Evolutionary conservation across 2,888 invertebrate genomes (phyloP).

Genomic region (Phlogophora meticulosa): DNA sequence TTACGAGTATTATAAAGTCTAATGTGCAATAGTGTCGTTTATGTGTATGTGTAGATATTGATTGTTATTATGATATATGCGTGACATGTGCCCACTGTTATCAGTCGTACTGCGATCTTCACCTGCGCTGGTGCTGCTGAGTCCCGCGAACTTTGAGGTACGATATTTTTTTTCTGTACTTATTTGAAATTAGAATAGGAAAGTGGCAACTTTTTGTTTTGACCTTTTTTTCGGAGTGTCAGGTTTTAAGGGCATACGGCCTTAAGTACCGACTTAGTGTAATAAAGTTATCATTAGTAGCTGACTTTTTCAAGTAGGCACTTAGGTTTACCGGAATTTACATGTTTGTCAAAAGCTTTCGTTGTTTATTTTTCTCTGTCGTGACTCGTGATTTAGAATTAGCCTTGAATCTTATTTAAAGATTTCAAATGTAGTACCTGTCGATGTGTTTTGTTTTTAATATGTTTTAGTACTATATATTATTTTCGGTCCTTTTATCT

Average conservation of each 20-base stretch:
- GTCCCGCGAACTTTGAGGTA: conserved; percentile 39
- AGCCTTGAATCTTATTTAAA: conserved; percentile 9
- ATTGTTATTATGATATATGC: conserved; percentile 59
- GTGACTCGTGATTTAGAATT: conserved; percentile 9
- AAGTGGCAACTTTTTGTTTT: conserved; percentile 14
- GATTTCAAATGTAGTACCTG: not conserved
- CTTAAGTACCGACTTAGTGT: not conserved
- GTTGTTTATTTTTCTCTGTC: not conserved
- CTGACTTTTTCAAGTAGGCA: not conserved
- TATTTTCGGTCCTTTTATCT: no score
- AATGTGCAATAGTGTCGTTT: conserved; percentile 59
- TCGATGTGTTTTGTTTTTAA: not conserved
- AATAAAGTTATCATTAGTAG: conserved; percentile 6
- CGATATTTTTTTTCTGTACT: conserved; percentile 4
- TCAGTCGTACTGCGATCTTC: conserved; percentile 69
- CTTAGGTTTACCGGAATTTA: not conserved
- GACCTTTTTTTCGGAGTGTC: conserved; percentile 15
- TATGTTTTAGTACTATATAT: not conserved
- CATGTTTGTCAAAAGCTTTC: not conserved
- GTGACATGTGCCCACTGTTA: conserved; percentile 59
- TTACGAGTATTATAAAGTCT: conserved; percentile 62
- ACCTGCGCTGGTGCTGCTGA: conserved; percentile 61
- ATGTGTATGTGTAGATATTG: conserved; percentile 42
- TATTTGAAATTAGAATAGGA: conserved; percentile 29
- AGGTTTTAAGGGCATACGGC: conserved; percentile 21